Evolutionary conservation across 2,888 invertebrate genomes (phyloP).

Genomic region (Synanthedon andrenaeformis): DNA sequence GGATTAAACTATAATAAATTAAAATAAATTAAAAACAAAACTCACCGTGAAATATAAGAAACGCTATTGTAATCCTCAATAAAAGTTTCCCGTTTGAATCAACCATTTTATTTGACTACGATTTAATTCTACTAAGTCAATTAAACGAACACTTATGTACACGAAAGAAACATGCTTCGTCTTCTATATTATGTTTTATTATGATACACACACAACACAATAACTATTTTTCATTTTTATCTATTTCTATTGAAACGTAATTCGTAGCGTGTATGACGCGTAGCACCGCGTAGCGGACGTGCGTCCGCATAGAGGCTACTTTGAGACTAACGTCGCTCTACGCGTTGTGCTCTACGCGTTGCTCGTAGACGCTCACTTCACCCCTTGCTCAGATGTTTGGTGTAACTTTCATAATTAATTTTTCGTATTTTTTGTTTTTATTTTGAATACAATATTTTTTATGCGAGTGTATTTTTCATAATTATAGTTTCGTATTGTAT

Average conservation of each 20-base stretch:
- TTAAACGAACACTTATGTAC: background rate
- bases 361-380: background rate
- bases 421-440: too few relatives aligned
- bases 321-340: conserved; percentile 6
- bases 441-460: too few relatives aligned
- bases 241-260: background rate
- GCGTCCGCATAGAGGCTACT: conserved; percentile 7
- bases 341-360: background rate
- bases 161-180: too few relatives aligned
- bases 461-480: too few relatives aligned
- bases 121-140: background rate
- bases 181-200: background rate
- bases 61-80: background rate
- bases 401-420: background rate
- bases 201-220: background rate
- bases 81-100: background rate
- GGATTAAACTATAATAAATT: too few relatives aligned
- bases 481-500: too few relatives aligned
- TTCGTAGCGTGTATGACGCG: conserved; percentile 7
- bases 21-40: background rate
- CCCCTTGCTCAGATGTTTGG: background rate
- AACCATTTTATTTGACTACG: background rate
- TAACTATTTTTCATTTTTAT: background rate
- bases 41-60: background rate
- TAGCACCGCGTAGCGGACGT: conserved; percentile 8